These are phyloP conservation scores for Falco cherrug DNA, from an alignment of 2,797 vertebrate species.

Conservation along the genomic window DNA sequence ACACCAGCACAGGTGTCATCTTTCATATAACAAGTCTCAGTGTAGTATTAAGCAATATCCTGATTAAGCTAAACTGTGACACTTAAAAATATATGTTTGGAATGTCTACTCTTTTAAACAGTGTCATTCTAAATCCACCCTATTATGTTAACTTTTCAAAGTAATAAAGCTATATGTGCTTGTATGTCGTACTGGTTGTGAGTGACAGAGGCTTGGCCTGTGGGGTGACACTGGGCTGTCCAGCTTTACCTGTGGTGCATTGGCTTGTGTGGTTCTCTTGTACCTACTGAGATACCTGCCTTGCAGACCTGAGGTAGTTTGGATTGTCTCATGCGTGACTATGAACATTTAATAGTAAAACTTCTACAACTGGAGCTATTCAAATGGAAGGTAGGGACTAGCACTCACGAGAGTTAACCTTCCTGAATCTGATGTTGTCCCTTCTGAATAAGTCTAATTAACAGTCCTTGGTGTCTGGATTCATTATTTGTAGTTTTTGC, in stretches of 20 bases:
- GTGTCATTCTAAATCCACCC: not conserved
- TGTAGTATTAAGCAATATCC: not conserved
- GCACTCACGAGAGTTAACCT: not conserved
- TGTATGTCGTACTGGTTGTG: not conserved
- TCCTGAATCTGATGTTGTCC: not conserved
- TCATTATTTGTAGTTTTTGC: not conserved
- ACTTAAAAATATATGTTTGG: not conserved
- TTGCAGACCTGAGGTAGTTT: too few relatives aligned
- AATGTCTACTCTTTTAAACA: not conserved
- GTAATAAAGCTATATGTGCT: not conserved
- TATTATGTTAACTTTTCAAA: not conserved
- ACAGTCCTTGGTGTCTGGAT: not conserved
- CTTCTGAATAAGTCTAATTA: not conserved
- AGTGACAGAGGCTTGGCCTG: not conserved
- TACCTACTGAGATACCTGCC: not conserved
- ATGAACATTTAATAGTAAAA: not conserved
- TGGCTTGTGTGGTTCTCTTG: not conserved
- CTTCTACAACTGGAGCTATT: not conserved
- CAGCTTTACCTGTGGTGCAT: accelerated
- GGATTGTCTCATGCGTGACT: not conserved
- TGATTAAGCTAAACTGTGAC: not conserved
- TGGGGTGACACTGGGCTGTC: not conserved
- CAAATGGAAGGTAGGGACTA: not conserved
- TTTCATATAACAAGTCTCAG: not conserved
- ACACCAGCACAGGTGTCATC: not conserved